Conservation (phyloP, 2,888 invertebrate species). For the Drosophila picticornis region DNA sequence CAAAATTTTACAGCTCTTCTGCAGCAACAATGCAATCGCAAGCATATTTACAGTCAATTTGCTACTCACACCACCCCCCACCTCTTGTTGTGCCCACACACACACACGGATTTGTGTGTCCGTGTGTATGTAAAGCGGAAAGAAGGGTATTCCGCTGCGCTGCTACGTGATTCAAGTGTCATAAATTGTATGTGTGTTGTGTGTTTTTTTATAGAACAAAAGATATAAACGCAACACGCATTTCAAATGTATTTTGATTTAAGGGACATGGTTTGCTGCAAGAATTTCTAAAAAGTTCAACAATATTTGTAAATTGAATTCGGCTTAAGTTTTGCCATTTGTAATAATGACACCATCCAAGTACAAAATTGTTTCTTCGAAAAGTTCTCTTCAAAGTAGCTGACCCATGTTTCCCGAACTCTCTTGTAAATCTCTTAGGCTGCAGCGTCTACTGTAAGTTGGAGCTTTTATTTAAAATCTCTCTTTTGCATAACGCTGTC, state of each 20-base stretch:
- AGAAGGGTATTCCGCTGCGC: conserved; percentile 11
- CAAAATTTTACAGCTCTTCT: conserved; percentile 60
- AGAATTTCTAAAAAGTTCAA: not conserved
- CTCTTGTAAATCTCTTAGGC: not conserved
- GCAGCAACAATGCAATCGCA: conserved; percentile 61
- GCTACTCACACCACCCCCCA: conserved; percentile 28
- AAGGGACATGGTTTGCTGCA: conserved; percentile 17
- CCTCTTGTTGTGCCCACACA: not conserved
- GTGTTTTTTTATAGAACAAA: conserved; percentile 18
- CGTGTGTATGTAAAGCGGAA: conserved; percentile 16
- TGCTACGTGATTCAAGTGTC: conserved; percentile 55
- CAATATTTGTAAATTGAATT: conserved; percentile 1
- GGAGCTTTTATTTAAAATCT: not conserved
- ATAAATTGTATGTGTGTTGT: conserved; percentile 47
- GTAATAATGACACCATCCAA: too few species aligned
- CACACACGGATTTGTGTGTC: conserved; percentile 34
- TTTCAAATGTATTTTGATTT: conserved; percentile 26
- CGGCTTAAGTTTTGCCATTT: not conserved
- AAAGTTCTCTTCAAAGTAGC: not conserved
- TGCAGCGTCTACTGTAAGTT: not conserved
- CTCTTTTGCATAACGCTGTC: not conserved
- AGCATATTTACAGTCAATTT: conserved; percentile 79
- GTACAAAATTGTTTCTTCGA: not conserved
- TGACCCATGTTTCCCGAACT: not conserved
- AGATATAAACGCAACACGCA: conserved; percentile 38